Evolutionary conservation across 2,888 invertebrate genomes (phyloP), one percentile per base, ranked within the genome.

Genomic region (Clusia tigrina): DNA sequence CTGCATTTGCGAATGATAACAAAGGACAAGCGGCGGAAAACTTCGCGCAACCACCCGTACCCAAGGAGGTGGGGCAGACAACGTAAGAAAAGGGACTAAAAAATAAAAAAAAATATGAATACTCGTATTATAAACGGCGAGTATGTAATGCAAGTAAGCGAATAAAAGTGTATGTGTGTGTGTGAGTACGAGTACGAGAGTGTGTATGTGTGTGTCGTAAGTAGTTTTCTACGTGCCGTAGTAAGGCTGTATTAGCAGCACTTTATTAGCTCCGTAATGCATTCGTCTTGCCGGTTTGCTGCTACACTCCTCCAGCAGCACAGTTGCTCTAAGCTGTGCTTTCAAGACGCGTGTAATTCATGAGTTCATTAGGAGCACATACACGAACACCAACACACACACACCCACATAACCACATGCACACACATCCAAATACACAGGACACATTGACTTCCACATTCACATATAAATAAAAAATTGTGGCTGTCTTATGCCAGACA

Each of bases 261-360:
- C 64, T 69, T 67, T 67, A 69, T 70, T 71, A 67, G 71, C 70
- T 65, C 62, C 70, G 66, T 67, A 71, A 70, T 70, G 67, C 71
- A 71, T 65, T 69, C 65, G 20, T 55, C 53, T 42, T 60, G 23
- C 42, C 5, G 53, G 38, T 54, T 42, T 22, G 48, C 48, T 20
- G 20, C 48, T 20, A 15, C 18, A 42, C 42, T n/a, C 42, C 12
- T 15, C 9, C 42, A 15, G n/a, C n/a, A n/a, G n/a, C 15, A 42
- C 12, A 6, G 42, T 3, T n/a, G 12, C 38, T 38, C 32, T 26
- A 58, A 25, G 58, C 22, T 51, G 51, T 32, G 24, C 26, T 54
- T 52, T 26, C 18, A 23, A 54, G 25, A 54, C n/a, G 9, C 2
- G 54, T 26, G 54, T 54, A 25, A 54, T 23, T 52, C 52, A 52